phyloP scores from a whole-genome alignment of 2,888 invertebrate genomes.

The Trimorus sp. region DNA sequence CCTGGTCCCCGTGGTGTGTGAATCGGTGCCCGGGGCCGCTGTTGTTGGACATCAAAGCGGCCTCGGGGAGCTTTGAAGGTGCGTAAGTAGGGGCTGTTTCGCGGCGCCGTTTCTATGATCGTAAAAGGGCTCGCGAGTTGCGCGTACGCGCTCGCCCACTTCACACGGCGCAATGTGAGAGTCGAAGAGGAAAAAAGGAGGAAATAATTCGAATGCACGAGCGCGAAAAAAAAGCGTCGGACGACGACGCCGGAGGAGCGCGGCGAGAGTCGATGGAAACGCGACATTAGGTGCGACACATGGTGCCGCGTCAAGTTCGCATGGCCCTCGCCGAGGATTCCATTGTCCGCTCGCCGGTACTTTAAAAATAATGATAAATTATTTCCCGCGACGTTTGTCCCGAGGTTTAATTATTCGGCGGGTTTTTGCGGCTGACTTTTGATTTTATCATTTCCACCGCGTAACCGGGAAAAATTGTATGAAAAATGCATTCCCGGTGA shows the following conservation, averaged over 20 bases:
- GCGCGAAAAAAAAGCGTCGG: constrained; percentile 48
- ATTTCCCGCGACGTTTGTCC: too few relatives aligned
- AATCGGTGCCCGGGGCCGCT: constrained; percentile 59
- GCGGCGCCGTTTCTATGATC: constrained; percentile 66
- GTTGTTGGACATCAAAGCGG: constrained; percentile 67
- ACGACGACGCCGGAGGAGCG: constrained; percentile 32
- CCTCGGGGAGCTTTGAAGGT: constrained; percentile 63
- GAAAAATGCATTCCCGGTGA: too few relatives aligned
- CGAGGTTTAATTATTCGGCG: too few relatives aligned
- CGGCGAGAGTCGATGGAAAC: not conserved
- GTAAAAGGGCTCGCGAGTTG: constrained; percentile 62
- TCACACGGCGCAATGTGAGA: constrained; percentile 59
- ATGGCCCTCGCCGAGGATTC: not conserved
- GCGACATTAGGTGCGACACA: constrained; percentile 45
- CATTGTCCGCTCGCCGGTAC: too few relatives aligned
- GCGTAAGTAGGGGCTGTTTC: constrained; percentile 67
- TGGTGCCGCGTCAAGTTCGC: constrained; percentile 35
- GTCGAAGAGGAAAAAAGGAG: constrained; percentile 44
- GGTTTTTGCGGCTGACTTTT: too few relatives aligned
- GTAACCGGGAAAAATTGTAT: too few relatives aligned
- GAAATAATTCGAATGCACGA: constrained; percentile 63
- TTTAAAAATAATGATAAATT: too few relatives aligned
- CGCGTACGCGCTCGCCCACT: constrained; percentile 58
- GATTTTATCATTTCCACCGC: too few relatives aligned
- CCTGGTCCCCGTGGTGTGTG: constrained; percentile 45